Base-by-base conservation (phyloP, 64 coral and sea anemone genomes). In the Dendrophyllia cribrosa region DNA sequence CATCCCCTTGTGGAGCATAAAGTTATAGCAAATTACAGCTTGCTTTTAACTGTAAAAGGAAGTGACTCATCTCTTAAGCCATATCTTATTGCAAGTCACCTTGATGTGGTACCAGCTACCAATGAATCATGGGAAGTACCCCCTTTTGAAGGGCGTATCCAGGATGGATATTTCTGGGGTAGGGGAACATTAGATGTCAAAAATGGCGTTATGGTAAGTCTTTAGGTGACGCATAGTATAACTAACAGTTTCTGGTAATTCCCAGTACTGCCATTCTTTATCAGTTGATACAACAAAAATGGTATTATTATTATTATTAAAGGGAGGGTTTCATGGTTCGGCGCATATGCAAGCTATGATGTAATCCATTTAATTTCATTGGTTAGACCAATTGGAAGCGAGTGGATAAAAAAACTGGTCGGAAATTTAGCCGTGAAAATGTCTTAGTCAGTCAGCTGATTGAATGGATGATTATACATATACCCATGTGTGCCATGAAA, bases 51-150 rank as follows among this genome's bases (percentile, higher is more conserved):
- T 7, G 70, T 98, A 66, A 92, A 86, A 49, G 96, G 96, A 47
- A 91, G 87, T 86, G 75, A 98, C 12, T 15, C 86, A 7, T 43
- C 51, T 4, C 70, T 98, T n/a, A 92, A 70, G 74, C 96, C 96
- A 0, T 98, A 95, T 56, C 74, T 98, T 12, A 94, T 98, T 68
- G 93, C 93, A 46, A 86, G 88, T 70, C 96, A 98, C 87, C 75
- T 98, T 47, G 96, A 98, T 89, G 96, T 98, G n/a, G 96, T 98
- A 43, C 96, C 96, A 66, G 96, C 93, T n/a, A 92, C 79, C 59
- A 90, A 94, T 94, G 93, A 95, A 52, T 95, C 76, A 64, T 98
- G 96, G 96, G 96, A 98, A 66, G 93, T 98, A 21, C 89, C 85
- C 13, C 96, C 93, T 13, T 98, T 98, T 92, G 89, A 95, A 46